A percentile compares a stretch with the other conserved stretches of the same genome.
These are phyloP conservation scores for Perognathus longimembris DNA, from an alignment of 2,113 vertebrate species.

Conservation along the genomic window DNA sequence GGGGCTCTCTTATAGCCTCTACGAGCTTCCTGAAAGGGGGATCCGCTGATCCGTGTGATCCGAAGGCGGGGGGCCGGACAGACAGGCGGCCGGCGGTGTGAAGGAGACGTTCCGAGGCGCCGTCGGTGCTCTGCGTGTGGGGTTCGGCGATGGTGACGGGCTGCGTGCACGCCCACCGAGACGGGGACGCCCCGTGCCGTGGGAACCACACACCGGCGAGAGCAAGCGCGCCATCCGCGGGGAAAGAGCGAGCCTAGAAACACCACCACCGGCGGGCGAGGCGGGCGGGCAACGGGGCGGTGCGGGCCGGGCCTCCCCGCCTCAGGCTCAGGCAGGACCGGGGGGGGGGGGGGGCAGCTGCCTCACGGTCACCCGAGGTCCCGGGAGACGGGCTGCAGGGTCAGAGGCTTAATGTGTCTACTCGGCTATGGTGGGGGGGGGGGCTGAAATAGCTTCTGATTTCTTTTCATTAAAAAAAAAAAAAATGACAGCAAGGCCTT, in stretches of 20 bases:
- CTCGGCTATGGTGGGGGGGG: no score
- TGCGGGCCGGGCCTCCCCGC: no score
- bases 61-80: neutral
- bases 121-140: accelerated
- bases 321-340: neutral
- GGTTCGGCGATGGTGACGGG: neutral
- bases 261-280: no score
- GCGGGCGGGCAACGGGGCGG: no score
- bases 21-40: neutral
- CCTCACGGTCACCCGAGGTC: accelerated
- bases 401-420: no score
- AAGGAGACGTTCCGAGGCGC: accelerated
- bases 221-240: neutral
- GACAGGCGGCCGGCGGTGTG: accelerated
- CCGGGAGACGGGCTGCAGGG: accelerated
- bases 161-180: accelerated
- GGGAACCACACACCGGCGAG: neutral
- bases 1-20: no score
- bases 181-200: accelerated
- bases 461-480: neutral
- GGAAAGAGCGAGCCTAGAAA: neutral
- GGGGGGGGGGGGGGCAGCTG: no score
- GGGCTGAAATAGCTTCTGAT: neutral
- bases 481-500: constrained; percentile 64
- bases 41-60: accelerated